Conservation (phyloP, 2,797 vertebrate genomes). For the Catamblyrhynchus diadema region DNA sequence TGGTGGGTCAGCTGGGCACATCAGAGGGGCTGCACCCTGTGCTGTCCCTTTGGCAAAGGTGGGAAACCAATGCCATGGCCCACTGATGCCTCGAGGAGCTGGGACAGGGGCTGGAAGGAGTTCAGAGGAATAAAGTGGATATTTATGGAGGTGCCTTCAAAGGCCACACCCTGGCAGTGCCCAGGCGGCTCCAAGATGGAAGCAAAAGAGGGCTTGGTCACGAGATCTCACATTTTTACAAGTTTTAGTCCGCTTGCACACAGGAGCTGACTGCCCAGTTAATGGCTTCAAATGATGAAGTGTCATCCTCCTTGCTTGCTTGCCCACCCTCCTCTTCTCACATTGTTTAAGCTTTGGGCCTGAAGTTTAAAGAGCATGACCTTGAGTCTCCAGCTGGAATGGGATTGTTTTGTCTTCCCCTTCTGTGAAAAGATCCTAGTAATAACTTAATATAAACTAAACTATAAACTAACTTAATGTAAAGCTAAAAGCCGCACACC, state of each 20-base stretch:
- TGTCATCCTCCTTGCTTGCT: background rate
- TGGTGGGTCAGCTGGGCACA: too few relatives aligned
- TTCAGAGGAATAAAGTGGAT: background rate
- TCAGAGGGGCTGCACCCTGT: fast-evolving
- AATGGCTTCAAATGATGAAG: background rate
- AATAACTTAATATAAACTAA: background rate
- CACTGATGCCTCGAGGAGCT: background rate
- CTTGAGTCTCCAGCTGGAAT: background rate
- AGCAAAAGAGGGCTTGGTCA: background rate
- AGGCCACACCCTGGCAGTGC: background rate
- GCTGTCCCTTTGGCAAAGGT: background rate
- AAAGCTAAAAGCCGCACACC: background rate
- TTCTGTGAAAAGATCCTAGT: background rate
- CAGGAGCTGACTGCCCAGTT: background rate
- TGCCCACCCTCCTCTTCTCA: background rate
- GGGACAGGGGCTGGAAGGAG: background rate
- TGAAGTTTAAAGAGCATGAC: background rate
- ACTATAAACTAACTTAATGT: background rate
- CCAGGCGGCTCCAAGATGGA: background rate
- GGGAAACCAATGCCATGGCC: fast-evolving
- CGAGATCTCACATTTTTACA: background rate
- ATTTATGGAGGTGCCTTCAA: background rate
- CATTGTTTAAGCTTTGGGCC: background rate
- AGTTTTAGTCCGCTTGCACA: background rate
- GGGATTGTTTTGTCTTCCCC: background rate